Base-by-base conservation (phyloP, 1,140 invertebrate genomes). In the Diorhabda carinulata region DNA sequence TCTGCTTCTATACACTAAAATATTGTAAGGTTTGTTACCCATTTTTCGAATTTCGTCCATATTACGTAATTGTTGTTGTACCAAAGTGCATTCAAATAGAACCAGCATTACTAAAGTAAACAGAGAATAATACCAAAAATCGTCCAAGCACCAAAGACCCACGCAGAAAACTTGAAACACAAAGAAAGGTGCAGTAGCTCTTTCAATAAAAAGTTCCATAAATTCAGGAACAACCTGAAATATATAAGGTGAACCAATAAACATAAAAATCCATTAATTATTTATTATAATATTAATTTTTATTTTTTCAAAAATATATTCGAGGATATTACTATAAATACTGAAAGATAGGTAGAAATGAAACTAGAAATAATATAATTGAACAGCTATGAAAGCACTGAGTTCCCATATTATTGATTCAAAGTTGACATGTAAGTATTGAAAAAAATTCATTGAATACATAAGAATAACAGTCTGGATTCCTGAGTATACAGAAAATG, bases 21-120 rank as follows among this genome's bases (percentile, higher is more conserved):
- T 92, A 68, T 88, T 86, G 79, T 97, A 98, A 0, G 97, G 95
- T 83, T 97, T 97, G 75, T 97, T 99, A 10, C 97, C 98, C 98
- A 99, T 99, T 84, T 98, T 97, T n/a, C 97, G 86, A 73, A 99
- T 99, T 84, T 98, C 97, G n/a, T 95, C 90, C 95, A 99, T 98
- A 81, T 99, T 99, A 73, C 93, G 85, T 4, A 99, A 78, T 79
- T 99, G 98, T 79, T 99, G 98, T 77, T 98, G 96, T 1, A 99
- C 98, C 43, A 99, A 86, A 4, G 97, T 99, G 72, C 95, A 98
- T 81, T 99, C 98, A 82, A 99, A 99, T 73, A 96, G 90, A 41
- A 99, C 88, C 52, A 99, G 86, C 98, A 99, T 99, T 60, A 97
- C 86, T 2, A 99, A 86, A 0, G 98, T 99, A 79, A 99, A 99